Base-by-base conservation (phyloP, 2,113 vertebrate genomes). In the Aegypius monachus region DNA sequence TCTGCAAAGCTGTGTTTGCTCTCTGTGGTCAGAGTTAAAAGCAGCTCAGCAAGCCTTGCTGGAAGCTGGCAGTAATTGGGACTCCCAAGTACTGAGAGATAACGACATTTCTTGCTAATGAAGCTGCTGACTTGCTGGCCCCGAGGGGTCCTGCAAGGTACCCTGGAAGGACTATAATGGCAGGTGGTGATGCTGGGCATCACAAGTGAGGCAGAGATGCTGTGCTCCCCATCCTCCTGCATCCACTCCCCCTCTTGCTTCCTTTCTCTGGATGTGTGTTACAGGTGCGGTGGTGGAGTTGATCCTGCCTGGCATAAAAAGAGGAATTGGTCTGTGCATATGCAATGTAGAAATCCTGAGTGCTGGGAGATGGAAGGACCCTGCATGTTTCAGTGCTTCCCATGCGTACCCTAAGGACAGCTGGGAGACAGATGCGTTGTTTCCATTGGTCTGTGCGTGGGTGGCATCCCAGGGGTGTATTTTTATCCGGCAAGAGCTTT, bases 401-500 rank as follows among this genome's bases (percentile, higher is more conserved):
- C 80, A 14, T 40, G 50, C 4, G 7, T 42, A 19, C 56, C 89
- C 77, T 8, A 8, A 34, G 90, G 90, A 29, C 90, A 81, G 59
- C 82, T 92, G 92, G 67, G 85, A 90, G 50, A 10, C 63, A 86
- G 82, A 48, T 80, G 6, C 11, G 4, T 81, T 88, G 47, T 94
- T 96, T 93, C 93, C 95, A 52, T 52, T 25, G 52, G 63, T 50
- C 72, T 50, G 75, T 11, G 65, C 3, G 75, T 81, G 92, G 92
- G 95, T 92, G 94, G 77, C 80, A 79, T 95, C 96, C 88, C 94
- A 84, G 79, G 92, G 88, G 67, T 45, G 55, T 48, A 23, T 55
- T 93, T 95, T 94, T 23, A 91, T 91, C 70, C 75, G 81, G 56
- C 75, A 40, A 36, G 73, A 79, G n/a, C 56, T 27, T 86, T 93